These are phyloP conservation scores for Odontocerum albicorne DNA, from an alignment of 2,888 invertebrate genomes.

Conservation along the genomic window DNA sequence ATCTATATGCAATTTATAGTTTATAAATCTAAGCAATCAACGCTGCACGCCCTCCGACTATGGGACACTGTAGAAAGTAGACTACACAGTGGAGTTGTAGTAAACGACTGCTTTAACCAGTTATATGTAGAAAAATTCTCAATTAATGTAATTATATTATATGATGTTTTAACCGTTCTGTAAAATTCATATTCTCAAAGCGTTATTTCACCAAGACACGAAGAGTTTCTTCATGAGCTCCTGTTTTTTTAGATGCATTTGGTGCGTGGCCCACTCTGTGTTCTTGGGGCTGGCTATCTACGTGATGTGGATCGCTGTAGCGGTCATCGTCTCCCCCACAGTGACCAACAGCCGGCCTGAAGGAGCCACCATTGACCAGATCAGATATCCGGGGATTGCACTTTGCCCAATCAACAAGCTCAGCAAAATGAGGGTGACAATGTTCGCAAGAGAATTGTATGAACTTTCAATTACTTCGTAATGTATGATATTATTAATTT, in stretches of 20 bases:
- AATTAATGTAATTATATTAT: too few relatives aligned
- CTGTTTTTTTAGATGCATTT: constrained; percentile 40
- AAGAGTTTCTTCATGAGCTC: not conserved
- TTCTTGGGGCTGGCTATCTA: constrained; percentile 49
- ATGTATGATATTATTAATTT: too few relatives aligned
- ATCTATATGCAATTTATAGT: too few relatives aligned
- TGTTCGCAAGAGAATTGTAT: constrained; percentile 49
- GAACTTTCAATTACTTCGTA: too few relatives aligned
- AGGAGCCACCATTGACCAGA: constrained; percentile 49
- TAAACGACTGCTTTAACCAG: too few relatives aligned
- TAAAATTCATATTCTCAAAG: too few relatives aligned
- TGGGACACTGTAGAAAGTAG: too few relatives aligned
- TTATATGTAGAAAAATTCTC: too few relatives aligned
- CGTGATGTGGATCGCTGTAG: constrained; percentile 48
- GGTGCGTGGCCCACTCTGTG: constrained; percentile 48
- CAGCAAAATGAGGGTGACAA: constrained; percentile 47
- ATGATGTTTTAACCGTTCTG: too few relatives aligned
- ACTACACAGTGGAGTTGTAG: too few relatives aligned
- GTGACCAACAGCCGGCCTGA: constrained; percentile 44
- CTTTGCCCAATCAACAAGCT: constrained; percentile 56
- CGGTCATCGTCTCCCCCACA: constrained; percentile 50
- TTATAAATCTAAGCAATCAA: too few relatives aligned
- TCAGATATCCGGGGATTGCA: constrained; percentile 55
- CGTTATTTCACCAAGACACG: constrained; percentile 20
- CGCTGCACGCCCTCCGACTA: too few relatives aligned